Evolutionary conservation across 1,140 invertebrate species (phyloP), one percentile per base, ranked within the genome.

Genomic region (Drosophila pandora): DNA sequence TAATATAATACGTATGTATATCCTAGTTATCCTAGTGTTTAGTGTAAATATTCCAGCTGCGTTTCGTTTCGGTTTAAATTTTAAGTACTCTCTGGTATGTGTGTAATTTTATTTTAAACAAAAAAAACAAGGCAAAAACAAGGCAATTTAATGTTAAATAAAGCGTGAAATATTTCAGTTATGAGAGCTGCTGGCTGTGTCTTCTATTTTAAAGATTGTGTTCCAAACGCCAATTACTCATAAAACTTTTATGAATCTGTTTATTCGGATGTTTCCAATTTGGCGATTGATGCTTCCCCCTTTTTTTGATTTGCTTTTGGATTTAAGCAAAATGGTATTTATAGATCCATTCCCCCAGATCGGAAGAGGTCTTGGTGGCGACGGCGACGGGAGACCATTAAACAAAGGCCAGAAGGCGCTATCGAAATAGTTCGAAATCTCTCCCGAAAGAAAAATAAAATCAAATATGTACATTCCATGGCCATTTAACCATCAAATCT

Each of bases 241-340:
- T 88, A 83, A 88, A 79, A 88, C 64, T 87, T 87, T 82, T 79
- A 82, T 87, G 78, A 69, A 73, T 88, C 68, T 88, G 83, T 88
- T 88, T 88, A 88, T 88, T 73, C 75, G 47, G 68, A 80, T 64
- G 57, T 65, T 68, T 48, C 32, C 43, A 47, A 52, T 52, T 53
- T 48, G 59, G 4, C 60, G 71, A 74, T 74, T 65, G 37, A 64
- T 57, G 52, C 70, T 39, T 64, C 30, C 70, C 56, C 58, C 22
- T 39, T 28, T 43, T 28, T 47, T 55, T 2, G 56, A 58, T 61
- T 71, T 43, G 50, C 50, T 61, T 56, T 25, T 56, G 52, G 32
- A 25, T 57, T 48, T 59, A 21, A 49, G 4, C 6, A 5, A 10
- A 8, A 21, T 13, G 1, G 34, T 76, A 76, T 76, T 76, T 76